Evolutionary conservation across 2,797 vertebrate species (phyloP).

Genomic region (Sebastes hopkinsi): DNA sequence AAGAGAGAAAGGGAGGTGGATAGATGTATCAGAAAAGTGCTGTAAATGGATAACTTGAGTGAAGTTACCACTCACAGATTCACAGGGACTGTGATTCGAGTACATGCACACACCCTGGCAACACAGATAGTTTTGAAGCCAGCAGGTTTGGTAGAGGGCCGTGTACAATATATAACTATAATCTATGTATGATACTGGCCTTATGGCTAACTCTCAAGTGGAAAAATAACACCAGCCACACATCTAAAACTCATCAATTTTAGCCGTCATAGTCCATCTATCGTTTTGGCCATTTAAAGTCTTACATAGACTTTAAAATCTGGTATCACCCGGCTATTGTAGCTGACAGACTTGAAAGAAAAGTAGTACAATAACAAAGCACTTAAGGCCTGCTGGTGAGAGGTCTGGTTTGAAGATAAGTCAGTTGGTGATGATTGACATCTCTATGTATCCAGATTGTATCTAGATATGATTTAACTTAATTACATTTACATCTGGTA

Average conservation of each 20-base stretch:
- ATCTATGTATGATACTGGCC: not conserved
- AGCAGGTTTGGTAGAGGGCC: not conserved
- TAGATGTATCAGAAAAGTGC: not conserved
- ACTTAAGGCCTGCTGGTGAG: not conserved
- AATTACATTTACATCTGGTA: no score
- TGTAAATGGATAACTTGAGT: conserved; percentile 1
- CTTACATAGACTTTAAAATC: not conserved
- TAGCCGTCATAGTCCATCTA: not conserved
- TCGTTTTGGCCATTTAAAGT: not conserved
- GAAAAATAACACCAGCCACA: not conserved
- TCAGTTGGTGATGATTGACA: no score
- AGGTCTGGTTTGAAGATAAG: not conserved
- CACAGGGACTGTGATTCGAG: not conserved
- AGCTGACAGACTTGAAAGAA: not conserved
- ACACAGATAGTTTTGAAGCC: not conserved
- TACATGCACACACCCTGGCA: no score
- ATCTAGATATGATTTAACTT: no score
- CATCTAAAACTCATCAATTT: not conserved
- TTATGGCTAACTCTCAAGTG: not conserved
- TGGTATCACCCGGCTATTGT: not conserved
- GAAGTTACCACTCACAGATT: not conserved
- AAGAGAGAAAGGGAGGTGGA: not conserved
- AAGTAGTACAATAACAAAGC: not conserved
- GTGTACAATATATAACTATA: not conserved
- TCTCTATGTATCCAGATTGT: no score